A percentile compares a stretch with the other conserved stretches of the same genome.
Evolutionary conservation across 2,797 vertebrate genomes (phyloP).

Genomic region (Silurus lanzhouensis): DNA sequence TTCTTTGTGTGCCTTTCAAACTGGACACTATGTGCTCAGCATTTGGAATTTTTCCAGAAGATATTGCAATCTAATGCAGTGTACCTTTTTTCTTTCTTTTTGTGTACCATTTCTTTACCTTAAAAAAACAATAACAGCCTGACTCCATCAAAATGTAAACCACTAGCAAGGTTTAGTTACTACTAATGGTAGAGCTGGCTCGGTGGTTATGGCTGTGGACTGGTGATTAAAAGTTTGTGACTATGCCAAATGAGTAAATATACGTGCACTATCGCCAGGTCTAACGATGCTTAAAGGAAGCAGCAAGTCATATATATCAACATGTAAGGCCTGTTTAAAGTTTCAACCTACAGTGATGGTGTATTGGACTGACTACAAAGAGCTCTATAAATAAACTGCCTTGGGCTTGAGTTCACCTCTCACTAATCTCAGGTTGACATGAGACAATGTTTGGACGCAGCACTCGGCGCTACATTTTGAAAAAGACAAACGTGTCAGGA

Average conservation of each 20-base stretch:
- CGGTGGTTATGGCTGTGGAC: background rate
- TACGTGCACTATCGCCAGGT: background rate
- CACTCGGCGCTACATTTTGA: background rate
- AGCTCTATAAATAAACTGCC: background rate
- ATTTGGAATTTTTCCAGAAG: constrained; percentile 28
- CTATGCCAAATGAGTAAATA: background rate
- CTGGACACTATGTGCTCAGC: background rate
- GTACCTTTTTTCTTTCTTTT: background rate
- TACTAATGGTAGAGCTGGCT: background rate
- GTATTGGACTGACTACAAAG: background rate
- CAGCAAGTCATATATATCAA: background rate
- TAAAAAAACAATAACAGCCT: background rate
- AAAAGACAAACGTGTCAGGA: background rate
- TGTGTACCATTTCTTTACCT: no score
- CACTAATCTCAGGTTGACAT: background rate
- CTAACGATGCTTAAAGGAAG: background rate
- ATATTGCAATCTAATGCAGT: background rate
- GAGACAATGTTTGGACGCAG: background rate
- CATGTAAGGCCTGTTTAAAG: background rate
- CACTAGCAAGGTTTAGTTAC: background rate
- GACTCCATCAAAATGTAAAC: background rate
- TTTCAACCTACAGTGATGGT: background rate
- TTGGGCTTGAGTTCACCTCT: background rate
- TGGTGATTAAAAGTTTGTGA: background rate
- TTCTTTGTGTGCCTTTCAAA: constrained; percentile 11